Base-by-base conservation (phyloP, 2,797 vertebrate species). In the Lophius americanus region DNA sequence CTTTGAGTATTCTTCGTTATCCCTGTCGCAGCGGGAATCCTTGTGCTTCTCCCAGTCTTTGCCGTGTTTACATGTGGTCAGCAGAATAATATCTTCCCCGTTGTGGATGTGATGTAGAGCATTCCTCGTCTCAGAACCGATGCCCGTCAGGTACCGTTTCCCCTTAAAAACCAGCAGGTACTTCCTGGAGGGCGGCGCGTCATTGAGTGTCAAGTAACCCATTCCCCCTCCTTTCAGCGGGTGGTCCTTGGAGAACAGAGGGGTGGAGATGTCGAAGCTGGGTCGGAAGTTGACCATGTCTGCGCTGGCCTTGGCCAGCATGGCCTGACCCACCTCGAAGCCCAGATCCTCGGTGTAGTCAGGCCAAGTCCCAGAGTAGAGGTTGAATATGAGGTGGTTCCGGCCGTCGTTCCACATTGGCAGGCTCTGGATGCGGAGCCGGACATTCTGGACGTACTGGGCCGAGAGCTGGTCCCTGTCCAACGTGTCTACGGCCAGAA, bases 31-130 rank as follows among this genome's bases (percentile, higher is more conserved):
- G 53, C 93, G 88, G 2, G 88, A 75, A 75, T 95, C 94, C 82
- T 94, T 94, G 79, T 95, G 94, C 51, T 90, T 94, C 86, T 94
- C 93, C 94, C 94, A 95, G 89, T 95, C 94, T 73, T 94, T 95
- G 48, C 94, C 94, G 3, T 95, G 94, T 76, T 93, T 94, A 63
- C 94, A 95, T 3, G 94, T 95, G 58, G 94, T 95, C 87, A 95
- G 87, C 75, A 95, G 92, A 65, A 95, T 79, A 39, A 94, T 85
- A 83, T 95, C 94, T 48, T 93, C 90, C 70, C 91, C 91, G 32
- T 95, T 95, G 86, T 95, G 90, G 85, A 94, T 87, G 84, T 95
- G 94, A 85, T 94, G 93, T 57, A 95, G 90, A 67, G 94, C 93
- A n/a, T 95, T 95, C 88, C 94, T 92, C 2, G 93, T 94, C 89